Percentiles rank a stretch among this genome's conserved stretches.
These are phyloP conservation scores for Marasmarcha lunaedactyla DNA, from an alignment of 2,888 invertebrate species.

Conservation along the genomic window DNA sequence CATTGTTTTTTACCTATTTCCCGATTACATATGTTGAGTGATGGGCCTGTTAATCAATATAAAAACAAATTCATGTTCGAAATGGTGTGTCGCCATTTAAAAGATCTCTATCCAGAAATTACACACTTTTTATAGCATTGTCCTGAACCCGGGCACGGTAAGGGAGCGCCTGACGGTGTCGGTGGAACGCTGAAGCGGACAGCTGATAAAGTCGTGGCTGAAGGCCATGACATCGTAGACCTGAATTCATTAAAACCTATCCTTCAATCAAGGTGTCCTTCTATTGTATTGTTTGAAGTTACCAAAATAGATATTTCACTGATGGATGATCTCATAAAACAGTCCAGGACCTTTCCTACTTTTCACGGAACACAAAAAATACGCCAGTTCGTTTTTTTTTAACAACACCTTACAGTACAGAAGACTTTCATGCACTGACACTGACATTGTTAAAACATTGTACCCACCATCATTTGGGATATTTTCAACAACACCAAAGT, in stretches of 20 bases:
- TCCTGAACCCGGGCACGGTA: conserved; percentile 25
- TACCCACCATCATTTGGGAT: conserved; percentile 14
- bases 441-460: conserved; percentile 12
- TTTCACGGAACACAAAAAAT: conserved; percentile 17
- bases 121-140: conserved; percentile 23
- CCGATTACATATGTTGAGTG: conserved; percentile 11
- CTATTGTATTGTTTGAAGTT: conserved; percentile 17
- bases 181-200: conserved; percentile 28
- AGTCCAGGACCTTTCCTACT: conserved; percentile 14
- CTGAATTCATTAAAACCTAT: conserved; percentile 16
- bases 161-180: conserved; percentile 30
- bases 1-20: conserved; percentile 11
- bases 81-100: conserved; percentile 13
- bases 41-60: conserved; percentile 13
- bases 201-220: conserved; percentile 20
- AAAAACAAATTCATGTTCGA: conserved; percentile 14
- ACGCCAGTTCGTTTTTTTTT: conserved; percentile 15
- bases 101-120: conserved; percentile 10
- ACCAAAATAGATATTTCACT: conserved; percentile 14
- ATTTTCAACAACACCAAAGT: conserved; percentile 5
- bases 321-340: conserved; percentile 16
- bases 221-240: conserved; percentile 8
- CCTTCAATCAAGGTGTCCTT: conserved; percentile 15
- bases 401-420: conserved; percentile 11
- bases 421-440: conserved; percentile 14